Percentiles rank a stretch among this genome's conserved stretches.
Conservation (phyloP, 2,113 vertebrate species). For the Sardina pilchardus region DNA sequence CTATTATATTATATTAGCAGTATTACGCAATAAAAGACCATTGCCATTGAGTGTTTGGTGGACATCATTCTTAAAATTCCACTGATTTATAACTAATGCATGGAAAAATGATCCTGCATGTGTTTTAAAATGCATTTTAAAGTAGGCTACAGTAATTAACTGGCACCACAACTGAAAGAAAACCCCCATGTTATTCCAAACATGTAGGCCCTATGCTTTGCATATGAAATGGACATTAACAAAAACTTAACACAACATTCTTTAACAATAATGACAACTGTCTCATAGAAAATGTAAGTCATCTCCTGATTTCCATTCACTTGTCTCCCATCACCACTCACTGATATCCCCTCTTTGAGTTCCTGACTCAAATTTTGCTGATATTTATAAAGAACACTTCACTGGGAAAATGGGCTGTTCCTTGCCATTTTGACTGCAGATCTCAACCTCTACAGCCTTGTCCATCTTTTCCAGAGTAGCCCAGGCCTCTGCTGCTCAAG, state of each 20-base stretch:
- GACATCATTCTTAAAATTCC: too few relatives aligned
- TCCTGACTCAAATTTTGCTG: not conserved
- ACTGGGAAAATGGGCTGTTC: not conserved
- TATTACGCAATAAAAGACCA: not conserved
- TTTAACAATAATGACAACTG: not conserved
- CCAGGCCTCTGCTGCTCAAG: not conserved
- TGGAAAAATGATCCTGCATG: not conserved
- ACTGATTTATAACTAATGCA: too few relatives aligned
- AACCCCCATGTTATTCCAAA: not conserved
- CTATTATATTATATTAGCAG: not conserved
- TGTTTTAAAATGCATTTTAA: not conserved
- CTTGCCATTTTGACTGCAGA: not conserved
- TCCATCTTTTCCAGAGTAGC: not conserved
- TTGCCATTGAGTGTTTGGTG: too few relatives aligned
- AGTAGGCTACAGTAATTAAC: not conserved
- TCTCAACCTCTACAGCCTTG: not conserved
- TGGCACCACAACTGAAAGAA: not conserved
- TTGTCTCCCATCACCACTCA: too few relatives aligned
- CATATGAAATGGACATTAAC: not conserved
- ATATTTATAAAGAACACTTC: not conserved
- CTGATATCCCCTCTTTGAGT: too few relatives aligned
- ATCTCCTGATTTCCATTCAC: too few relatives aligned
- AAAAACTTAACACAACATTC: not conserved
- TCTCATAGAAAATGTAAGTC: too few relatives aligned
- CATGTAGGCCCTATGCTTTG: not conserved